A percentile compares a stretch with the other conserved stretches of the same genome.
These are phyloP conservation scores for Pholis gunnellus DNA, from an alignment of 2,113 vertebrate genomes.

Conservation along the genomic window DNA sequence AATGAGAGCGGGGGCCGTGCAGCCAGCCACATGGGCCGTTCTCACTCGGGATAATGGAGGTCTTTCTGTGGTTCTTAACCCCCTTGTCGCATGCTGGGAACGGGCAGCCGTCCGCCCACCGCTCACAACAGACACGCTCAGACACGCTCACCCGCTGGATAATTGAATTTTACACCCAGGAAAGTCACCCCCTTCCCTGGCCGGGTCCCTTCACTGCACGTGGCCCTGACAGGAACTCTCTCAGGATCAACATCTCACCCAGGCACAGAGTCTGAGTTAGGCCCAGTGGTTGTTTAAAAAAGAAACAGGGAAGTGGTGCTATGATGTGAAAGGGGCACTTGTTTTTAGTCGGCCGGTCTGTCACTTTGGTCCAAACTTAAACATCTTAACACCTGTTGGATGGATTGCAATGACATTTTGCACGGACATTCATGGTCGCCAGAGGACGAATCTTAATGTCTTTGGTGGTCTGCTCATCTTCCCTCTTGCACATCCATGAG, in stretches of 20 bases:
- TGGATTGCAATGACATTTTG: not conserved
- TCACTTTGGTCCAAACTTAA: not conserved
- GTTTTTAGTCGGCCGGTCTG: not conserved
- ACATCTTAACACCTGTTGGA: not conserved
- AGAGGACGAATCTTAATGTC: not conserved
- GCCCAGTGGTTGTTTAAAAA: not conserved
- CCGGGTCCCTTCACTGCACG: slow-evolving; percentile 72
- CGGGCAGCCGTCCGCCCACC: slow-evolving; percentile 79
- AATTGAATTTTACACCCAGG: slow-evolving; percentile 85
- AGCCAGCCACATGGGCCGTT: slow-evolving; percentile 95
- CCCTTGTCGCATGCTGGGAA: slow-evolving; percentile 90
- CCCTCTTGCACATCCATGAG: not conserved
- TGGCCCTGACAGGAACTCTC: slow-evolving; percentile 88
- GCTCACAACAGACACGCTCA: slow-evolving; percentile 83
- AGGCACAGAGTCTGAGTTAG: slow-evolving; percentile 2
- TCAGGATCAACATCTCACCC: slow-evolving; percentile 76
- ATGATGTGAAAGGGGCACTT: not conserved
- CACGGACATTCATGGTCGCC: not conserved
- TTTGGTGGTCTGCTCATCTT: not conserved
- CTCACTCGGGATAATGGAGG: slow-evolving; percentile 97
- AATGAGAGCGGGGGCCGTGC: slow-evolving; percentile 75
- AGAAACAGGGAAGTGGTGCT: not conserved
- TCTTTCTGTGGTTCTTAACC: slow-evolving; percentile 93
- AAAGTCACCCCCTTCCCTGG: slow-evolving; percentile 65
- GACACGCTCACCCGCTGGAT: slow-evolving; percentile 76